Evolutionary conservation across 2,888 invertebrate genomes (phyloP), one percentile per base, ranked within the genome.

Genomic region (Tholera decimalis): DNA sequence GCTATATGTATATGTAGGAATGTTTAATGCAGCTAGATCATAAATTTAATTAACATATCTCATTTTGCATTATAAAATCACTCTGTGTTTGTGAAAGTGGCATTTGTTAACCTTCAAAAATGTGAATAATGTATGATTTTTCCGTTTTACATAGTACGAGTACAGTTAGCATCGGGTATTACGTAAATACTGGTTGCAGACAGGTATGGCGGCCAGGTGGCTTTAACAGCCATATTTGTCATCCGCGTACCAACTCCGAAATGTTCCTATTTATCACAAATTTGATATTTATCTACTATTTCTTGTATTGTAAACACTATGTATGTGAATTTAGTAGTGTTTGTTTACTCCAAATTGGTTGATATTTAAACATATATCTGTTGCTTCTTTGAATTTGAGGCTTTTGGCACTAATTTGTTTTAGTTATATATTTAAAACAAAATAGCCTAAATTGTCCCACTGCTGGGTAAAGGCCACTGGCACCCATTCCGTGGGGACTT

Each of bases 211-310:
- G 73, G 85, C 87, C 93, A 93, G 92, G 92, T 93, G 93, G 88
- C 83, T 86, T 90, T 93, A 91, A 93, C 91, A 89, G 86, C 89
- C 89, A 77, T 91, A 93, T 93, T 92, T 93, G 91, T 93, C 92
- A 93, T 91, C 85, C 88, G 87, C 85, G 88, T 85, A 81, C 83
- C 79, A 80, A 86, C 86, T 87, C 88, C 87, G 82, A 88, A 92
- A 91, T 89, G 91, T 88, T 87, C 83, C 87, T 85, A 92, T 92
- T 91, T 92, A 88, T 92, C 88, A 91, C 83, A 80, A 85, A 85
- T 88, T 87, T 88, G 86, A 88, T 91, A 91, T 90, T 91, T 87
- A 87, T 87, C 81, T 80, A 85, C 84, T 84, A 75, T 85, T 88
- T 78, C 82, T 82, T 82, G 82, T 77, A 69, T 65, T 70, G 73